These are phyloP conservation scores for Ariopsis seemanni DNA, from an alignment of 2,113 vertebrate species.

Conservation along the genomic window DNA sequence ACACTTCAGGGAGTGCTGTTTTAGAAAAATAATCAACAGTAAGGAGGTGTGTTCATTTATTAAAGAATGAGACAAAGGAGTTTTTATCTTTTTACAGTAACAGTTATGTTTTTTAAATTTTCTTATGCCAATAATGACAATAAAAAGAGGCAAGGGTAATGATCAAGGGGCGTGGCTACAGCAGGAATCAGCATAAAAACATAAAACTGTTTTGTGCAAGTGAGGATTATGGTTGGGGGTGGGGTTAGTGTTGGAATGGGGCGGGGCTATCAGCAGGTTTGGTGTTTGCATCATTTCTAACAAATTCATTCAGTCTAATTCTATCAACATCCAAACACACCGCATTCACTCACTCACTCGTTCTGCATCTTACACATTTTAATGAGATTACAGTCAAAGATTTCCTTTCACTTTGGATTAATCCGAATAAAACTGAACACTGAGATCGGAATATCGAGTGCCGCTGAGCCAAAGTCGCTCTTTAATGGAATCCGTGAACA, in stretches of 20 bases:
- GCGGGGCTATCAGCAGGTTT: not conserved
- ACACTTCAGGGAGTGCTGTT: not conserved
- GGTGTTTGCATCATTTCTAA: not conserved
- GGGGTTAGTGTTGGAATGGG: not conserved
- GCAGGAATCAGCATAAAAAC: not conserved
- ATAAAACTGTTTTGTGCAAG: not conserved
- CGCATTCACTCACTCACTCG: too few relatives aligned
- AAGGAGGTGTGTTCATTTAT: not conserved
- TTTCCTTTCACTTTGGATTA: too few relatives aligned
- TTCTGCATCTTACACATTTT: too few relatives aligned
- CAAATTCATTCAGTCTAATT: not conserved
- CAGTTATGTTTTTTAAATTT: too few relatives aligned
- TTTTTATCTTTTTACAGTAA: not conserved
- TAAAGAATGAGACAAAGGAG: too few relatives aligned
- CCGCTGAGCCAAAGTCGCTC: not conserved
- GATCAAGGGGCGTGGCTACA: not conserved
- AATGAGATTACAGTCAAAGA: too few relatives aligned
- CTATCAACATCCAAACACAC: not conserved
- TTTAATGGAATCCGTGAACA: not conserved
- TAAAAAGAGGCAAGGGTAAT: not conserved
- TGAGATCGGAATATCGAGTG: too few relatives aligned
- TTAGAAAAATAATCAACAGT: not conserved
- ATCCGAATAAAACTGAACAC: too few relatives aligned
- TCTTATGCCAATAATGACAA: not conserved
- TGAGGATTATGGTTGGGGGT: not conserved